A percentile compares a stretch with the other conserved stretches of the same genome.
Conservation (phyloP, 1,140 invertebrate species). For the Drosophila equinoxialis region DNA sequence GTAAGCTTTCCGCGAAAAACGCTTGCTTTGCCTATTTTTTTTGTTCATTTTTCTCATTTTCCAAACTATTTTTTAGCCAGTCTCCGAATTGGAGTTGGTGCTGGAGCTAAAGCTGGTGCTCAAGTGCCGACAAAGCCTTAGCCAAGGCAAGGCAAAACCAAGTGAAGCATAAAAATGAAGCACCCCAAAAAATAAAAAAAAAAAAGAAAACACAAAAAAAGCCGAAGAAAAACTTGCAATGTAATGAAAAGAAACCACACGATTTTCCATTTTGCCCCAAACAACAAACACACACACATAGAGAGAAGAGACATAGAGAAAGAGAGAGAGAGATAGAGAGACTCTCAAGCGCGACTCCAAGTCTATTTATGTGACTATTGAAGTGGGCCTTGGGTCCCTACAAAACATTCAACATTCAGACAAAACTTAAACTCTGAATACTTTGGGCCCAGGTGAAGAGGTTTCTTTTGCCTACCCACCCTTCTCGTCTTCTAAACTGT, state of each 20-base stretch:
- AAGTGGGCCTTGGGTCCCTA: slow-evolving; percentile 56
- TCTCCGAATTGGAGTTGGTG: slow-evolving; percentile 3
- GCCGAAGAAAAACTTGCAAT: slow-evolving; percentile 32
- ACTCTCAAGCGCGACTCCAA: slow-evolving; percentile 69
- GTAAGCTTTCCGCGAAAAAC: slow-evolving; percentile 63
- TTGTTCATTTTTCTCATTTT: slow-evolving; percentile 3
- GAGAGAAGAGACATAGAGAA: neutral
- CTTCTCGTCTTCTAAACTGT: slow-evolving; percentile 11
- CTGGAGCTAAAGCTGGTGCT: slow-evolving; percentile 24
- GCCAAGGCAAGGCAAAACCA: slow-evolving; percentile 34
- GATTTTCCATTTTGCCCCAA: slow-evolving; percentile 64
- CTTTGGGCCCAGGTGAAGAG: slow-evolving; percentile 15
- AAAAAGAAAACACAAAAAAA: slow-evolving; percentile 45
- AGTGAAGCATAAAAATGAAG: slow-evolving; percentile 74
- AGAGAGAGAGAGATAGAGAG: slow-evolving; percentile 14
- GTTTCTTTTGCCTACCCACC: slow-evolving; percentile 8
- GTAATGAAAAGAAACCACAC: slow-evolving; percentile 40
- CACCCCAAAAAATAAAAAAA: slow-evolving; percentile 48
- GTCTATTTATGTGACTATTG: slow-evolving; percentile 81
- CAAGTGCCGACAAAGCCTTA: slow-evolving; percentile 74
- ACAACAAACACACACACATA: slow-evolving; percentile 1
- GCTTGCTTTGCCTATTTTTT: slow-evolving; percentile 25
- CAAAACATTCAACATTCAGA: slow-evolving; percentile 13
- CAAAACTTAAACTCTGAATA: slow-evolving; percentile 10
- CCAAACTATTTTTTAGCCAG: slow-evolving; percentile 27